Conservation (phyloP, 2,113 vertebrate species). For the Hemibagrus wyckioides region DNA sequence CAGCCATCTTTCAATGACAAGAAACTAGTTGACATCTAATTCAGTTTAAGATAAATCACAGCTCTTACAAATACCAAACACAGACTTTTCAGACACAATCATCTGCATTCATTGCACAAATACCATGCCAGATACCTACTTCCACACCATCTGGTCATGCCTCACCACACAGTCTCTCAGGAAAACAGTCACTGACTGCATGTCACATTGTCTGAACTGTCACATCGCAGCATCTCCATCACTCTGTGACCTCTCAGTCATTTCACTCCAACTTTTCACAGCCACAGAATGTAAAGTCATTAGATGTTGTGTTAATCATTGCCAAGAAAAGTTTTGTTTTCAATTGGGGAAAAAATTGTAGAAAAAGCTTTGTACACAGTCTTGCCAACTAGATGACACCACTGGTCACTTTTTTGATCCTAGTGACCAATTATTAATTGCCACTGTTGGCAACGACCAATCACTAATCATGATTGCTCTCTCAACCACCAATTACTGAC, state of each 20-base stretch:
- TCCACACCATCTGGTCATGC: slow-evolving; percentile 20
- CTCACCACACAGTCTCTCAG: background rate
- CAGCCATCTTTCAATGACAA: background rate
- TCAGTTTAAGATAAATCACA: background rate
- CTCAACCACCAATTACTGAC: background rate
- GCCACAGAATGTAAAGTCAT: background rate
- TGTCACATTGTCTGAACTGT: slow-evolving; percentile 21
- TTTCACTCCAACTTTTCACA: background rate
- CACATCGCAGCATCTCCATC: background rate
- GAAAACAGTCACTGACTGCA: slow-evolving; percentile 19
- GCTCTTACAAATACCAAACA: background rate
- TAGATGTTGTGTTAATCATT: background rate
- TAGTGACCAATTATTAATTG: background rate
- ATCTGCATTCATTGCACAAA: slow-evolving; percentile 17
- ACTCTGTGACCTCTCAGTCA: slow-evolving; percentile 8
- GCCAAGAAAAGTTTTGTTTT: background rate
- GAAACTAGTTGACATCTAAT: background rate
- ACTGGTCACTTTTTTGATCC: background rate
- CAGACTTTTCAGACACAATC: background rate
- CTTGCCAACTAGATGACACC: background rate
- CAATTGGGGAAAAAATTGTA: background rate
- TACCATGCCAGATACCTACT: background rate
- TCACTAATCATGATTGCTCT: background rate
- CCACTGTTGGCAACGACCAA: background rate
- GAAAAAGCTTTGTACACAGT: background rate